Percentiles rank a stretch among this genome's conserved stretches.
Conservation (phyloP, 2,797 vertebrate genomes). For the Ibycter americanus region DNA sequence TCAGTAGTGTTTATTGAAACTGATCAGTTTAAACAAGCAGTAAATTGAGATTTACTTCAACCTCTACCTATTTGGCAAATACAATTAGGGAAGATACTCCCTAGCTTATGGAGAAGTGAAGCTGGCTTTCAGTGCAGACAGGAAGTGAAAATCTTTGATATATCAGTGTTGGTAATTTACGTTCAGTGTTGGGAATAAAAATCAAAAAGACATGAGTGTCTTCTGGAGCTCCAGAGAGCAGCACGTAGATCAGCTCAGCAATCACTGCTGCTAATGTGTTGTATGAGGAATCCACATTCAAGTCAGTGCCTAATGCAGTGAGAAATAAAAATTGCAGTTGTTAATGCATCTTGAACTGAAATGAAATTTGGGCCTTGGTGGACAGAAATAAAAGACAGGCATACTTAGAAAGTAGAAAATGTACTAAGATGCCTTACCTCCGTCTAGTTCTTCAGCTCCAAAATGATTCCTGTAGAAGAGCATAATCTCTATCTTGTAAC, state of each 20-base stretch:
- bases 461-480: conserved; percentile 98
- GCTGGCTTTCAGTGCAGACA: conserved; percentile 1
- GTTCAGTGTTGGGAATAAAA: not conserved
- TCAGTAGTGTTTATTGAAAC: conserved; percentile 41
- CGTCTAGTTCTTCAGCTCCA: conserved; percentile 94
- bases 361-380: not conserved
- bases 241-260: not conserved
- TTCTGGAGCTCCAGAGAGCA: conserved; percentile 8
- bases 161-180: not conserved
- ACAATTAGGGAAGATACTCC: conserved; percentile 31
- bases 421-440: conserved; percentile 83
- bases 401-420: not conserved
- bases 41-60: conserved; percentile 62
- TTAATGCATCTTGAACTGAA: not conserved
- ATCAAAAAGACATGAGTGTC: not conserved
- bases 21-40: conserved; percentile 55
- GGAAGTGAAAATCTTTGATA: conserved; percentile 3
- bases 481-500: conserved; percentile 98
- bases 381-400: not conserved
- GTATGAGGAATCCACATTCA: not conserved
- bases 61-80: not conserved
- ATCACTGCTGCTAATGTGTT: not conserved
- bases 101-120: not conserved
- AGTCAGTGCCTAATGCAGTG: not conserved
- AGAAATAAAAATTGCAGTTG: not conserved